Evolutionary conservation across 2,888 invertebrate genomes (phyloP), one percentile per base, ranked within the genome.

Genomic region (Heliconius charithonia): DNA sequence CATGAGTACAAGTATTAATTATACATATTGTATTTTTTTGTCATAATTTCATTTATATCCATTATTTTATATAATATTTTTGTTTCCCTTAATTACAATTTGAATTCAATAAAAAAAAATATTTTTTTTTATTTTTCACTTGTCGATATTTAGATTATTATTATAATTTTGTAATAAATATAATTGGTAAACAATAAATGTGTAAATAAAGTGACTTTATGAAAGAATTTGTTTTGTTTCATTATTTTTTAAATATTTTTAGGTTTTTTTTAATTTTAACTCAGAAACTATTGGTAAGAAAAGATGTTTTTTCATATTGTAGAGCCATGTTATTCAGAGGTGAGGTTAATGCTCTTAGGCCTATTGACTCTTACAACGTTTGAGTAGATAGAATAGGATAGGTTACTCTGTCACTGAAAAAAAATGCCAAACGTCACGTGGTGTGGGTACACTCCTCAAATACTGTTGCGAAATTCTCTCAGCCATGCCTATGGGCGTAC

Each of bases 181-280:
- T 41, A 67, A 4, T n/a, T 67, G 10, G 13, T 65, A 65, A n/a
- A 67, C 41, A n/a, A 67, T 67, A 41, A 41, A 37, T 67, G 16
- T 69, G 69, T 69, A 69, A 69, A 69, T 69, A 69, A 41, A 69
- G 41, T 25, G 41, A 45, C 1, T 45, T 69, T 69, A 25, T 16
- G 3, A 45, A 41, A 45, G 0, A 4, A 13, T 41, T 69, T 3
- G 41, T 69, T 10, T 63, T 13, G 27, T 63, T 63, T 62, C 10
- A 59, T 25, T 12, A 62, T 19, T 51, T 51, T 51, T 19, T 19
- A 19, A 51, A 51, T 51, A 19, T 51, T 19, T 19, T 51, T 19
- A 51, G 19, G 19, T 51, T n/a, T n/a, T n/a, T n/a, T n/a, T n/a
- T n/a, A n/a, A n/a, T n/a, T 51, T 32, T 7, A 32, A 32, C 32